Percentiles rank a stretch among this genome's conserved stretches.
These are phyloP conservation scores for Monopterus albus DNA, from an alignment of 2,113 vertebrate genomes.

Conservation along the genomic window DNA sequence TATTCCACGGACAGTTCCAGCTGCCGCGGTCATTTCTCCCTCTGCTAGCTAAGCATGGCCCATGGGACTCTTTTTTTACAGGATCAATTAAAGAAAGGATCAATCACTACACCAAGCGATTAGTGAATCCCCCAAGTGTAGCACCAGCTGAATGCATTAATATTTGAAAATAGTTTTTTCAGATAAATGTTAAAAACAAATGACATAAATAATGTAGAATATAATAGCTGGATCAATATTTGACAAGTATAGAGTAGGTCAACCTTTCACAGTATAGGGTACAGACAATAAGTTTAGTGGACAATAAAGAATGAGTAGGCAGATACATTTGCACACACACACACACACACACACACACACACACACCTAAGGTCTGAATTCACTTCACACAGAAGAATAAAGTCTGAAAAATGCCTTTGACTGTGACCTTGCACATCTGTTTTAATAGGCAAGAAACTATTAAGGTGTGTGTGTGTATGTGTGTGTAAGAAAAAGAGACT, in stretches of 20 bases:
- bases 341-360: slow-evolving; percentile 6
- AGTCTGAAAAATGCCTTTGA: neutral
- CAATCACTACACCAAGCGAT: slow-evolving; percentile 20
- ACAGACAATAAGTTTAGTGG: neutral
- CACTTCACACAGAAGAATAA: slow-evolving; percentile 7
- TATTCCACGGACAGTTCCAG: slow-evolving; percentile 17
- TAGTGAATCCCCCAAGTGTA: neutral
- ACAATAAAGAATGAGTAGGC: no score
- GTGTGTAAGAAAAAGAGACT: neutral
- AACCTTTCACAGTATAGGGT: no score
- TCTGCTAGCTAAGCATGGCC: slow-evolving; percentile 9
- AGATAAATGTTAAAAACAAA: no score
- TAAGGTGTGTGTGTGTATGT: neutral
- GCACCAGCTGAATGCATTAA: slow-evolving; percentile 1
- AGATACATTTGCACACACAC: neutral
- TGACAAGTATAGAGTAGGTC: no score
- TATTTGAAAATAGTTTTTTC: no score
- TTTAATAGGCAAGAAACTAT: slow-evolving; percentile 18
- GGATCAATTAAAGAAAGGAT: slow-evolving; percentile 19
- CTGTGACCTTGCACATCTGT: slow-evolving; percentile 25
- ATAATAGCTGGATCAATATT: neutral
- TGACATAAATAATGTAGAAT: no score
- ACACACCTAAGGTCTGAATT: slow-evolving; percentile 1
- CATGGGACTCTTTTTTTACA: neutral
- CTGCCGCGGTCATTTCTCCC: slow-evolving; percentile 21